These are phyloP conservation scores for Acyrthosiphon pisum DNA, from an alignment of 1,140 invertebrate genomes.

Conservation along the genomic window DNA sequence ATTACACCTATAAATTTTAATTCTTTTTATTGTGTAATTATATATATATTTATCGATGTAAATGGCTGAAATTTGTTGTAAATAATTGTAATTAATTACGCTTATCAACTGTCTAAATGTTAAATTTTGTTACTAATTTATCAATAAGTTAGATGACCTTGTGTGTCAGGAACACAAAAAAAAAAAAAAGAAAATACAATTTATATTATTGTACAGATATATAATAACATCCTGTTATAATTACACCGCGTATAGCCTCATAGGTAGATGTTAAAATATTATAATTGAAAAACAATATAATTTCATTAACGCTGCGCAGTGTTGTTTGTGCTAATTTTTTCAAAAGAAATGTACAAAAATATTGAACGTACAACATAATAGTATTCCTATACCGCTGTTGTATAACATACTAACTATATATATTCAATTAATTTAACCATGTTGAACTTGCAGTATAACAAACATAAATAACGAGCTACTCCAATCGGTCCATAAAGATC, in stretches of 20 bases:
- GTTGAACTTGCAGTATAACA: conserved; percentile 25
- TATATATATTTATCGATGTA: no score
- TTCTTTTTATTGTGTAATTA: no score
- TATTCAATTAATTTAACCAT: not conserved
- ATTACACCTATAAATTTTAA: no score
- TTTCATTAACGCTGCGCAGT: not conserved
- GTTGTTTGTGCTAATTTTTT: not conserved
- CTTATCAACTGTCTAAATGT: no score
- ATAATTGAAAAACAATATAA: no score
- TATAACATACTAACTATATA: not conserved
- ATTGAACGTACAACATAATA: not conserved
- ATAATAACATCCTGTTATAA: not conserved
- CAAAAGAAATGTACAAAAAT: not conserved
- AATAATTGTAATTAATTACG: no score
- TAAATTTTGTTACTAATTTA: no score
- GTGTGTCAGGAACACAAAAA: no score
- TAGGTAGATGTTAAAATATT: no score
- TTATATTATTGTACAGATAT: not conserved
- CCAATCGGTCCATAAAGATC: conserved; percentile 36
- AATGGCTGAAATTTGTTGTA: no score
- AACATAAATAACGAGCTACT: conserved; percentile 38
- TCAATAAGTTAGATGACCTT: no score
- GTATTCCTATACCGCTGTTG: not conserved
- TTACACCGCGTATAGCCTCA: not conserved
- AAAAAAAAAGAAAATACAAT: not conserved